These are phyloP conservation scores for Varanus komodoensis DNA, from an alignment of 2,113 vertebrate species.

Conservation along the genomic window DNA sequence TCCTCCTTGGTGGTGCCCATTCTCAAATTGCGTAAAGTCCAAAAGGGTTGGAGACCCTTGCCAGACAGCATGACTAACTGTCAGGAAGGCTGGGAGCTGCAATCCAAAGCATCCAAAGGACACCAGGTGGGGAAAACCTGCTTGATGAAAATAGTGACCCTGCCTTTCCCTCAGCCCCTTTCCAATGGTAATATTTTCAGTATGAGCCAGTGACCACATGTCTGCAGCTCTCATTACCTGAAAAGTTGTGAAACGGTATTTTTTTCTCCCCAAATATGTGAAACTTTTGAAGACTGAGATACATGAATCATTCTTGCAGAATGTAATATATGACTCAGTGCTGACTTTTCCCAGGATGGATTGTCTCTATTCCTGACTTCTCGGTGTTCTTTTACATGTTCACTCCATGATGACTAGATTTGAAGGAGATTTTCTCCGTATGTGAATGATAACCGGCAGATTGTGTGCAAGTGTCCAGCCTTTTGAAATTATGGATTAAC, in stretches of 20 bases:
- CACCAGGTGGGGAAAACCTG: too few species aligned
- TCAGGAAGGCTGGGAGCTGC: too few species aligned
- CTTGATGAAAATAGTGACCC: not conserved
- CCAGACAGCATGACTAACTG: too few species aligned
- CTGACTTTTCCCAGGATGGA: constrained; percentile 22
- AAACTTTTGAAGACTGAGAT: constrained; percentile 2
- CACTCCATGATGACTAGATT: constrained; percentile 13
- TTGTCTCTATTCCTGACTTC: constrained; percentile 40
- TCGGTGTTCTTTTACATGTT: not conserved
- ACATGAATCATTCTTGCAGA: not conserved
- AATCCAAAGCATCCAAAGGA: too few species aligned
- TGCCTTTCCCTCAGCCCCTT: not conserved
- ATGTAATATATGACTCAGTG: constrained; percentile 30
- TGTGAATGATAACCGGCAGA: not conserved
- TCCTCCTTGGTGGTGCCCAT: too few species aligned
- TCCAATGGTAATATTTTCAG: not conserved
- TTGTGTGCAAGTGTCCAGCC: not conserved
- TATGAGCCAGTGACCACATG: not conserved
- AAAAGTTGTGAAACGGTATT: not conserved
- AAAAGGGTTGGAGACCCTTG: too few species aligned
- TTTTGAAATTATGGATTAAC: not conserved
- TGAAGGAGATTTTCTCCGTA: not conserved
- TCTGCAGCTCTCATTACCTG: not conserved
- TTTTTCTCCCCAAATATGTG: constrained; percentile 2
- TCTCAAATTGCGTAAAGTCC: too few species aligned